Evolutionary conservation across 2,888 invertebrate species (phyloP), one percentile per base, ranked within the genome.

Genomic region (Drosophila greeni): DNA sequence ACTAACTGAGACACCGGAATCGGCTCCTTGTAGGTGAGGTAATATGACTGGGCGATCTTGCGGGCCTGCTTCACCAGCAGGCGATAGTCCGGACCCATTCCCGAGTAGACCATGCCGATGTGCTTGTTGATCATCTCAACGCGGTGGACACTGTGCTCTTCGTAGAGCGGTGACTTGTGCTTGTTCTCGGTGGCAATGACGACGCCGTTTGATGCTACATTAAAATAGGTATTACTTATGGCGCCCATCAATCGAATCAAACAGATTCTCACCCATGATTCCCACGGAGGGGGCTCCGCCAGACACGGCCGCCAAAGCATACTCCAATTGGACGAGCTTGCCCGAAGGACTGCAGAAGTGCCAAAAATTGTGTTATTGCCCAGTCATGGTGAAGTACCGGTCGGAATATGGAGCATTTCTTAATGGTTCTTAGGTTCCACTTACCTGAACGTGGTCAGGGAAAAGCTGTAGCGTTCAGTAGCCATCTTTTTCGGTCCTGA

Each of bases 141-240:
- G 89, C 99, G 98, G 87, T 95, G 94, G 9, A 98, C 96, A 83
- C 97, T 97, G 87, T 97, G 97, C 85, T 99, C 98, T 90, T 99
- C 99, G 79, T 97, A 97, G 24, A 99, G 90, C 72, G 97, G 93
- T 5, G 98, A 98, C 88, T 98, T 98, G 90, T 97, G 97, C 88
- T 99, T 99, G 89, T 99, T 99, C 89, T 99, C 99, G 5, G 99
- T 98, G 0, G 99, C 99, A 79, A 99, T 92, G 18, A 99, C 99
- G 9, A 99, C 97, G 24, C 99, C 99, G 92, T 99, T 98, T 33
- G 95, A 94, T 9, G 99, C 99, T 96, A 20, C 18, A 29, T 23
- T 3, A 18, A 23, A 11, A 14, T 2, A 18, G 1, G 5, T n/a
- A n/a, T 29, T 37, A 14, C 36, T 29, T 14, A 11, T 11, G 3